Base-by-base conservation (phyloP, 2,113 vertebrate species). In the Sialia sialis region DNA sequence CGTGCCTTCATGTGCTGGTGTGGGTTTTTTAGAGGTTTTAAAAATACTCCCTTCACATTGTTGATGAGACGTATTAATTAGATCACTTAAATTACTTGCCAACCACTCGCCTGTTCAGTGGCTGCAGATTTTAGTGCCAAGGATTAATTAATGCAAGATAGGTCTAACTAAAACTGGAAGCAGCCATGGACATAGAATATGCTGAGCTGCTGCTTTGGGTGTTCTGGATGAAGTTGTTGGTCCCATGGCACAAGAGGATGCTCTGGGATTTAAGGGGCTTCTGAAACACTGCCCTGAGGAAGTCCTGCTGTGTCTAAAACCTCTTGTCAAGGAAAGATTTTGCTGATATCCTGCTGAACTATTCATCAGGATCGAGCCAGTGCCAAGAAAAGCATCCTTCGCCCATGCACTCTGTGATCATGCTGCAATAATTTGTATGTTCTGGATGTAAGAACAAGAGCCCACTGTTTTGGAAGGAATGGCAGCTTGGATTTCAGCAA, bases 401-500 rank as follows among this genome's bases (percentile, higher is more conserved):
- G 2, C 62, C 63, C 23, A 10, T 58, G 83, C 59, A 51, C 63
- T 22, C 48, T 56, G 70, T 67, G 78, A 52, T 90, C 6, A 4
- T 55, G 59, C 85, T 80, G 70, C 69, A 55, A 74, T 67, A 90
- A 93, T 96, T 85, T 69, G 11, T 76, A 52, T 66, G 85, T 83
- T 85, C 67, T 90, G 79, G 63, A 44, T 70, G 78, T 70, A 66
- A 62, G 78, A 91, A 89, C 67, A 91, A 59, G 78, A 77, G 16
- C 84, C 39, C 38, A 26, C 72, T 79, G 56, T 86, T 93, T 52
- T 63, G 87, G 73, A 70, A 85, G 30, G 21, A 22, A 13, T 43
- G 63, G 75, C 63, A 83, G 48, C 90, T 70, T 94, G 89, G 75
- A 63, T 95, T 91, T 87, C 87, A 95, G 84, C 59, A 91, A 89